Evolutionary conservation across 64 coral and sea anemone genomes (phyloP).

Genomic region (Hydrozoanthus tunicans): DNA sequence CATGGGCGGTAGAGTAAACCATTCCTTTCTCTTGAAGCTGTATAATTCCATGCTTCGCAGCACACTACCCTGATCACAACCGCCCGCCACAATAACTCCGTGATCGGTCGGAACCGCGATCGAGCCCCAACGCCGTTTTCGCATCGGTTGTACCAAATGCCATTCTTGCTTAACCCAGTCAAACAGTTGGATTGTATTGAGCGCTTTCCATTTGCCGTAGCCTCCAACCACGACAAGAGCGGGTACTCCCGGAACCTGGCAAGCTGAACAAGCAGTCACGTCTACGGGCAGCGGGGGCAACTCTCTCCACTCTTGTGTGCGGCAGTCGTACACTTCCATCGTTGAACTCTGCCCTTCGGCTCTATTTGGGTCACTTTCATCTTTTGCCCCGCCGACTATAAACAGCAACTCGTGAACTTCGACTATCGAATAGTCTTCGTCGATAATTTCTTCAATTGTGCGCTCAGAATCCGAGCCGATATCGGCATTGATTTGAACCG

Average conservation of each 20-base stretch:
- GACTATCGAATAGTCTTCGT: slow-evolving; percentile 81
- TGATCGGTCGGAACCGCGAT: slow-evolving; percentile 70
- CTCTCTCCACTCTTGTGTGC: slow-evolving; percentile 51
- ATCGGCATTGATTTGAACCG: slow-evolving; percentile 63
- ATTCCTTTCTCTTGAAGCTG: slow-evolving; percentile 76
- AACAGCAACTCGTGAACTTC: slow-evolving; percentile 77
- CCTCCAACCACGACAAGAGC: slow-evolving; percentile 81
- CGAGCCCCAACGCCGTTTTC: slow-evolving; percentile 89
- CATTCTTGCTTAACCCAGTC: slow-evolving; percentile 87
- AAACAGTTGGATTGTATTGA: slow-evolving; percentile 83
- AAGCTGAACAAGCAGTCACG: slow-evolving; percentile 81
- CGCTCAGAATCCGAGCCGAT: slow-evolving; percentile 44
- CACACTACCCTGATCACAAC: slow-evolving; percentile 86
- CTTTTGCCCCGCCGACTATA: slow-evolving; percentile 75
- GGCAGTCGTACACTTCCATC: slow-evolving; percentile 65
- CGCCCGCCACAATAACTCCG: slow-evolving; percentile 78
- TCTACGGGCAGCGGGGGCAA: slow-evolving; percentile 73
- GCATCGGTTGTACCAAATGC: slow-evolving; percentile 74
- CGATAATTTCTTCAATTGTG: slow-evolving; percentile 68
- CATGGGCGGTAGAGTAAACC: slow-evolving; percentile 81
- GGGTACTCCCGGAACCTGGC: slow-evolving; percentile 68
- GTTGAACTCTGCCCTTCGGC: slow-evolving; percentile 44
- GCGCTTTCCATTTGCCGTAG: slow-evolving; percentile 85
- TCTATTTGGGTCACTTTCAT: slow-evolving; percentile 24
- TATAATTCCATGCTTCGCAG: slow-evolving; percentile 78